phyloP scores from a whole-genome alignment of 2,797 vertebrate genomes.

The Delichon dasypus region DNA sequence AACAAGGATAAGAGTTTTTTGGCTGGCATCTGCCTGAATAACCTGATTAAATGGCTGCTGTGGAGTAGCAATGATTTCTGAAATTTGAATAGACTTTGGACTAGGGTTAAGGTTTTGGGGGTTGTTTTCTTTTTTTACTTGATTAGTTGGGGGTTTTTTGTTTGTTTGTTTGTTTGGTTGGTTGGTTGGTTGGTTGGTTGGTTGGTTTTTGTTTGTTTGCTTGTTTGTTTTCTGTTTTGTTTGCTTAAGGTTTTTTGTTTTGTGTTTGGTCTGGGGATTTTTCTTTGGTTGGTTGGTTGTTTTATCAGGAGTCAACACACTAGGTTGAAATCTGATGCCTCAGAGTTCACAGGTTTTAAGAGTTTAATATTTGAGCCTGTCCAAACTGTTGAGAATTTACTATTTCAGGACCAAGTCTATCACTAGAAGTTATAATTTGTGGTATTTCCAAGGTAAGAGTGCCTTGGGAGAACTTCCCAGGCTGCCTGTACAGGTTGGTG shows the following conservation, averaged over 20 bases:
- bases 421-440: not conserved
- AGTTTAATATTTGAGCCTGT: not conserved
- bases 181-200: not conserved
- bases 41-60: not conserved
- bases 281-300: not conserved
- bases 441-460: not conserved
- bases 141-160: fast-evolving
- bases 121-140: not conserved
- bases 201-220: too few species aligned
- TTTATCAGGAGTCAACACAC: not conserved
- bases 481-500: not conserved
- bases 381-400: not conserved
- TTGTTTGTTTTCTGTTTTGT: not conserved
- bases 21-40: not conserved
- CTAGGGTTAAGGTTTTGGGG: not conserved
- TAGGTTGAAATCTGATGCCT: not conserved
- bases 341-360: not conserved
- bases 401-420: not conserved
- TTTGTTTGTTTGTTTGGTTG: not conserved
- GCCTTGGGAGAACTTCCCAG: not conserved
- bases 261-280: not conserved
- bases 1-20: not conserved
- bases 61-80: not conserved
- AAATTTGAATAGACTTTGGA: not conserved
- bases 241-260: fast-evolving